A percentile compares a stretch with the other conserved stretches of the same genome.
Evolutionary conservation across 2,797 vertebrate species (phyloP).

Genomic region (Gallinago nigripennis): DNA sequence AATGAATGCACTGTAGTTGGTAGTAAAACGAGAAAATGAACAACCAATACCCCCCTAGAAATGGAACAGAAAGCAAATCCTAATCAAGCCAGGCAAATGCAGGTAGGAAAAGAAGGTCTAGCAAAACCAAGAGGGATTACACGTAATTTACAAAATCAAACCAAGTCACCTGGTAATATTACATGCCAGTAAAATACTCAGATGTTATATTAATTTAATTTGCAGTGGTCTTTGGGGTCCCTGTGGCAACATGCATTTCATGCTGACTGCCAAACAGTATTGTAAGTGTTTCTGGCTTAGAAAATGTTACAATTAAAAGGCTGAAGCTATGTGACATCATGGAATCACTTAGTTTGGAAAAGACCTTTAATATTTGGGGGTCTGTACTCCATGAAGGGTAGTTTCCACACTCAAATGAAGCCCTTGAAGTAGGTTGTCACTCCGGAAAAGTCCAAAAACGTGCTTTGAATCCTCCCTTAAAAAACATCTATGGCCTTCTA

Average conservation of each 20-base stretch:
- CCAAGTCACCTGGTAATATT: background rate
- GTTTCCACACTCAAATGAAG: background rate
- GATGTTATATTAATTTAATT: background rate
- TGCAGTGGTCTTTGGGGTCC: background rate
- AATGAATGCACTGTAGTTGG: accelerated
- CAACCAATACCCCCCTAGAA: background rate
- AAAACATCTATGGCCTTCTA: background rate
- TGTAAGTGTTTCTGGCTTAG: background rate
- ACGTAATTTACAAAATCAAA: background rate
- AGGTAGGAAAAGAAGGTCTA: background rate
- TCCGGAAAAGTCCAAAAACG: background rate
- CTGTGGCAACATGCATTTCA: background rate
- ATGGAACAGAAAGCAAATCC: background rate
- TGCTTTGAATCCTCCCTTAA: background rate
- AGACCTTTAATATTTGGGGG: background rate
- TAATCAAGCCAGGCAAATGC: background rate
- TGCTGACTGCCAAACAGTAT: background rate
- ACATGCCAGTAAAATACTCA: background rate
- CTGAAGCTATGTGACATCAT: background rate
- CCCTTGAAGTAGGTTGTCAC: background rate
- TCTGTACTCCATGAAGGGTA: background rate
- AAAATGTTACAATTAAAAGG: background rate
- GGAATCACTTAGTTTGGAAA: background rate
- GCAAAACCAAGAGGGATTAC: background rate
- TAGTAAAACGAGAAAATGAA: background rate